phyloP scores from a whole-genome alignment of 2,888 invertebrate species.

The Pristionchus exspectatus region DNA sequence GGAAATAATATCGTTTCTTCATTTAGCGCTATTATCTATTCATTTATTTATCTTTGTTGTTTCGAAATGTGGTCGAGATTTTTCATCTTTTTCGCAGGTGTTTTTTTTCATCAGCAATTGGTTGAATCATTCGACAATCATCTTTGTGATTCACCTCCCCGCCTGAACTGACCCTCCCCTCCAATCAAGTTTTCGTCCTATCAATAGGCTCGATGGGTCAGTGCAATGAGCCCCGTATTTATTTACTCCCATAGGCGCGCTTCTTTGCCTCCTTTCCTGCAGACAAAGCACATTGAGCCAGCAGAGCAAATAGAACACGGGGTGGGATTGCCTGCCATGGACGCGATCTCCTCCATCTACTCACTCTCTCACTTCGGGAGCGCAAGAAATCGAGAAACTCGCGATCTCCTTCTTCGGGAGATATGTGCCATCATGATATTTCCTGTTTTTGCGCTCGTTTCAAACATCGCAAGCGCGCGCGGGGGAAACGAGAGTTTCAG shows the following conservation, averaged over 20 bases:
- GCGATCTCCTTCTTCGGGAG: background rate
- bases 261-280: background rate
- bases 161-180: background rate
- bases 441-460: background rate
- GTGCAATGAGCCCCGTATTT: background rate
- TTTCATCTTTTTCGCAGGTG: too few species aligned
- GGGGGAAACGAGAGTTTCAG: background rate
- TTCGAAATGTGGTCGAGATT: too few species aligned
- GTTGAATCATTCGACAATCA: too few species aligned
- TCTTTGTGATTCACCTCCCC: background rate
- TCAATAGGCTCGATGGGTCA: background rate
- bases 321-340: background rate
- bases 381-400: background rate
- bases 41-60: too few species aligned
- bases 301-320: slow-evolving; percentile 3
- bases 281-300: slow-evolving; percentile 13
- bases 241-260: slow-evolving; percentile 17
- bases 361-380: too few species aligned
- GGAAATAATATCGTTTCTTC: background rate
- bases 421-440: background rate
- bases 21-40: too few species aligned
- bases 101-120: too few species aligned
- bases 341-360: too few species aligned
- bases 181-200: slow-evolving; percentile 12
- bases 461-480: background rate